Conservation (phyloP, 2,888 invertebrate species). For the Oithona nana region DNA sequence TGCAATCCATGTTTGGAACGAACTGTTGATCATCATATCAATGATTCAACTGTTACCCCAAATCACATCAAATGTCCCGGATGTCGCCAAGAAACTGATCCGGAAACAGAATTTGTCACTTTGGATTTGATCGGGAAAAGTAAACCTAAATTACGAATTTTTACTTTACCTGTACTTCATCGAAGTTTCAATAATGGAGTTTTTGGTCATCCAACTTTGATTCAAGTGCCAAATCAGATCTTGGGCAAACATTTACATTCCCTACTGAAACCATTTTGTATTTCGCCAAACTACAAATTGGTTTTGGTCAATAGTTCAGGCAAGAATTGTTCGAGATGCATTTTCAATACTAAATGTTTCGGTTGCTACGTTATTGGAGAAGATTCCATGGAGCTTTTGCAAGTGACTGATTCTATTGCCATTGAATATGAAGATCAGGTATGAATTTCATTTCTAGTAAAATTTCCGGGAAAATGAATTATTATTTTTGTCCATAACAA, state of each 20-base stretch:
- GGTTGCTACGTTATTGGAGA: slow-evolving; percentile 35
- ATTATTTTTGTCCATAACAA: background rate
- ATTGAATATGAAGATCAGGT: background rate
- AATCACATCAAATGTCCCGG: slow-evolving; percentile 28
- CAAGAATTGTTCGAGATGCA: slow-evolving; percentile 36
- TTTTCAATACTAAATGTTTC: slow-evolving; percentile 36
- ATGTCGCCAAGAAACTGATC: slow-evolving; percentile 29
- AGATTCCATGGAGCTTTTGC: slow-evolving; percentile 32
- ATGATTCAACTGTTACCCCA: background rate
- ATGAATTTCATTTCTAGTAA: background rate
- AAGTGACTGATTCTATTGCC: slow-evolving; percentile 36
- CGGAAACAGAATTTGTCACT: slow-evolving; percentile 30
- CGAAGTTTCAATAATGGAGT: slow-evolving; percentile 27
- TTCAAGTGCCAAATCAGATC: slow-evolving; percentile 36
- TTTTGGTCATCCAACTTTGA: slow-evolving; percentile 37
- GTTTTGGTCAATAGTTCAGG: background rate
- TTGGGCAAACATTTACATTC: slow-evolving; percentile 33
- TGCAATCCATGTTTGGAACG: slow-evolving; percentile 38
- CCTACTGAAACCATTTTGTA: slow-evolving; percentile 32
- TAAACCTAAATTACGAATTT: slow-evolving; percentile 27
- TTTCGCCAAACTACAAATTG: slow-evolving; percentile 23
- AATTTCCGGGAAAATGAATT: no score
- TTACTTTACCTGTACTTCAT: slow-evolving; percentile 36
- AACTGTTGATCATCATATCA: slow-evolving; percentile 2
- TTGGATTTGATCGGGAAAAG: slow-evolving; percentile 25